Conservation (phyloP, 2,888 invertebrate genomes). For the Atrina japonica region DNA sequence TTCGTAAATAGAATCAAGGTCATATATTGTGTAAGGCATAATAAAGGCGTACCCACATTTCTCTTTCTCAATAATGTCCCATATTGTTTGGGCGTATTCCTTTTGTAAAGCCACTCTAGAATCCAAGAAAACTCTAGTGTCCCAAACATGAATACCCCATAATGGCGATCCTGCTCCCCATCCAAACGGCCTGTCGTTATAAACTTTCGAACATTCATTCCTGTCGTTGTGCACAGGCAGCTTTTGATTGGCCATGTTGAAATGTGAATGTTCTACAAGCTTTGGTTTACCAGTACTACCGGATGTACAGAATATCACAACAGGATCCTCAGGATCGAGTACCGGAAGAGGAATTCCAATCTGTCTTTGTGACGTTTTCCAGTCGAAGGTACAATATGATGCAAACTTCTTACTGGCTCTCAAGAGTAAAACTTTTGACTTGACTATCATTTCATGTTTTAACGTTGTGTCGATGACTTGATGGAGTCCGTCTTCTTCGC, state of each 20-base stretch:
- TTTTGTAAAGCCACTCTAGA: conserved; percentile 7
- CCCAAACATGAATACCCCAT: background rate
- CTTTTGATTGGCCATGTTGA: conserved; percentile 4
- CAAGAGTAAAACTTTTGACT: conserved; percentile 4
- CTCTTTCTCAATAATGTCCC: conserved; percentile 27
- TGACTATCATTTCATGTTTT: conserved; percentile 6
- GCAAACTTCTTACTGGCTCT: conserved; percentile 1
- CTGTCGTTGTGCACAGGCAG: too few relatives aligned
- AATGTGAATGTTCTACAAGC: conserved; percentile 28
- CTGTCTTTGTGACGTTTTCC: background rate
- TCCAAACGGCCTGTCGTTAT: conserved; percentile 27
- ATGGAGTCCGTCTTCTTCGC: conserved; percentile 4
- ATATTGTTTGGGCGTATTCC: background rate
- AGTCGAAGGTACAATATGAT: conserved; percentile 1
- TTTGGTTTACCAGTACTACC: conserved; percentile 30
- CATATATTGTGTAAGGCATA: conserved; percentile 19
- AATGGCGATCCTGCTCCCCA: conserved; percentile 33
- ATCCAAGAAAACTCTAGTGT: conserved; percentile 20
- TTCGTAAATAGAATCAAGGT: conserved; percentile 11
- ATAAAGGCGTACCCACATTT: conserved; percentile 20
- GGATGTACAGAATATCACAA: conserved; percentile 27
- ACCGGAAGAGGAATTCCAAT: background rate
- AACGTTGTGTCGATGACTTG: background rate
- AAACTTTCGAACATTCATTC: background rate
- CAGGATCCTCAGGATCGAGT: conserved; percentile 26